phyloP scores from a whole-genome alignment of 2,888 invertebrate species.

The Antheraea yamamai region DNA sequence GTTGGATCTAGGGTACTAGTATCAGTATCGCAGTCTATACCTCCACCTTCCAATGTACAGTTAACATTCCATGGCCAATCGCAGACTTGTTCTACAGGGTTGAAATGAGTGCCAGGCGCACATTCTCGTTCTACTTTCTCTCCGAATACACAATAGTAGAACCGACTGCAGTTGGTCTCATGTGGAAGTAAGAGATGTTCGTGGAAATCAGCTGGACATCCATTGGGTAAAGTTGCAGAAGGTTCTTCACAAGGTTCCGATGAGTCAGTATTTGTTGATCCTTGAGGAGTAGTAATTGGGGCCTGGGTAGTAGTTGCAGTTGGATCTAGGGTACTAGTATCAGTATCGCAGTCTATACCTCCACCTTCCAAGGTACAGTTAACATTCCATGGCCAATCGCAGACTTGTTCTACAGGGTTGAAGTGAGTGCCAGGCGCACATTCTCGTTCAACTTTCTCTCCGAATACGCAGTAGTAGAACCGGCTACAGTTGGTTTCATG shows the following conservation, averaged over 20 bases:
- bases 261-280: not conserved
- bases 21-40: slow-evolving; percentile 10
- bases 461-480: slow-evolving; percentile 42
- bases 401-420: slow-evolving; percentile 29
- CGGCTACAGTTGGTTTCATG: slow-evolving; percentile 37
- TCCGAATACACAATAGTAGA: slow-evolving; percentile 50
- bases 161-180: slow-evolving; percentile 42
- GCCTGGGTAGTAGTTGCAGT: slow-evolving; percentile 7
- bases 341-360: too few species aligned
- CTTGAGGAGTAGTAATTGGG: slow-evolving; percentile 1
- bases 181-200: slow-evolving; percentile 46
- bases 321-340: too few species aligned
- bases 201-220: too few species aligned
- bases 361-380: slow-evolving; percentile 21
- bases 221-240: too few species aligned
- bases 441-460: slow-evolving; percentile 28
- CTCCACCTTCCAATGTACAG: slow-evolving; percentile 17
- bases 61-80: slow-evolving; percentile 28
- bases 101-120: slow-evolving; percentile 37
- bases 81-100: slow-evolving; percentile 37
- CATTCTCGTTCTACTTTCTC: slow-evolving; percentile 39
- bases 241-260: slow-evolving; percentile 21
- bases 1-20: slow-evolving; percentile 14
- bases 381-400: slow-evolving; percentile 18
- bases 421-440: slow-evolving; percentile 43